Evolutionary conservation across 2,888 invertebrate genomes (phyloP).

Genomic region (Galeruca laticollis): DNA sequence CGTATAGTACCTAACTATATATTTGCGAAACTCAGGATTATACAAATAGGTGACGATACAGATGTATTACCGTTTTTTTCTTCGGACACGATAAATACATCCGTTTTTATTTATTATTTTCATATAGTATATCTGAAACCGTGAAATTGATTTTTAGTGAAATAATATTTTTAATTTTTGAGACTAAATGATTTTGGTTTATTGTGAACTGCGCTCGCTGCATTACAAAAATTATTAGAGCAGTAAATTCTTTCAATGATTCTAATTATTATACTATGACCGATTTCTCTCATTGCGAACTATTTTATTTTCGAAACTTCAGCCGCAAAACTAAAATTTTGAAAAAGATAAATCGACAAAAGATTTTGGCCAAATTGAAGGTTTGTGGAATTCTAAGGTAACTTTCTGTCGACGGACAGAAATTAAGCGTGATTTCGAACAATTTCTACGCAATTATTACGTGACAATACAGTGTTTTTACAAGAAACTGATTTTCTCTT

Average conservation of each 20-base stretch:
- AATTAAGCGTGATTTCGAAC: no score
- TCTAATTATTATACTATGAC: neutral
- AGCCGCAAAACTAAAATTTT: neutral
- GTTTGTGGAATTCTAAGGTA: no score
- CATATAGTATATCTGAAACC: neutral
- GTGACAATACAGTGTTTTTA: neutral
- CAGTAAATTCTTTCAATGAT: neutral
- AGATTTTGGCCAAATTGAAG: neutral
- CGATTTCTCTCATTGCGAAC: neutral
- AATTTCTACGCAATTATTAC: neutral
- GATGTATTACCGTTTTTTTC: no score
- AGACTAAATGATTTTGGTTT: neutral
- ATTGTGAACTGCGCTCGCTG: neutral
- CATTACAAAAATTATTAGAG: neutral
- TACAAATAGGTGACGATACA: no score
- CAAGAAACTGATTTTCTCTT: constrained; percentile 4
- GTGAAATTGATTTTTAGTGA: neutral
- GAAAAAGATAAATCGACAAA: neutral
- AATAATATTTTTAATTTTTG: neutral
- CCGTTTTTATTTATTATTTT: neutral
- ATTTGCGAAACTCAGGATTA: no score
- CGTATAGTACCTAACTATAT: no score
- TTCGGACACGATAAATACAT: no score
- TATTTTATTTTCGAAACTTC: neutral
- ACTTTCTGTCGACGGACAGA: no score